These are phyloP conservation scores for Diarsia dahlii DNA, from an alignment of 2,888 invertebrate species.

Conservation along the genomic window DNA sequence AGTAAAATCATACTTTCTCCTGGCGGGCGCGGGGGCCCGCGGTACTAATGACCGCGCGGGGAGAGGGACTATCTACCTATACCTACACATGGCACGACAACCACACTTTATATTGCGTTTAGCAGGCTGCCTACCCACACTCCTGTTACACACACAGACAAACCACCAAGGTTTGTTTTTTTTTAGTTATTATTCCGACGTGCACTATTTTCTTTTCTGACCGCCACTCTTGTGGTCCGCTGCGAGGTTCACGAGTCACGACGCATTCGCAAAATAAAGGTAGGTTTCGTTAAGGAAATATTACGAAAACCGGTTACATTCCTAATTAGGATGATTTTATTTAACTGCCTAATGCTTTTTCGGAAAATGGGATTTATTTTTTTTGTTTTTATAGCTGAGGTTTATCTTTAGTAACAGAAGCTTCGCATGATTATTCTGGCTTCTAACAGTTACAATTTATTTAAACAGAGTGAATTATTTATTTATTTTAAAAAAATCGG, in stretches of 20 bases:
- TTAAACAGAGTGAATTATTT: too few relatives aligned
- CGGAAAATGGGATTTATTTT: constrained; percentile 45
- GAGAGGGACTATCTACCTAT: constrained; percentile 84
- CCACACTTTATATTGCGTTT: constrained; percentile 91
- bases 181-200: constrained; percentile 86
- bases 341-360: constrained; percentile 55
- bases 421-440: constrained; percentile 43
- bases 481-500: too few relatives aligned
- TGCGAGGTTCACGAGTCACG: constrained; percentile 66
- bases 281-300: constrained; percentile 59
- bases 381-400: constrained; percentile 32
- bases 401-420: constrained; percentile 32
- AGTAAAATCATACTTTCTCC: constrained; percentile 91
- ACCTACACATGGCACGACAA: constrained; percentile 86
- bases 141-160: constrained; percentile 81
- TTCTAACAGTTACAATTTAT: constrained; percentile 43
- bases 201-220: constrained; percentile 88
- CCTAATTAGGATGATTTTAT: constrained; percentile 66
- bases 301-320: constrained; percentile 61
- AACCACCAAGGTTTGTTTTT: constrained; percentile 81
- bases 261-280: constrained; percentile 68
- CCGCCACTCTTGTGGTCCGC: constrained; percentile 75
- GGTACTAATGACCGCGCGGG: constrained; percentile 91
- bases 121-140: constrained; percentile 89
- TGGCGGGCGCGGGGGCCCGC: constrained; percentile 83